Evolutionary conservation across 1,140 invertebrate species (phyloP), one percentile per base, ranked within the genome.

Genomic region (Stenopsyche tienmushanensis): DNA sequence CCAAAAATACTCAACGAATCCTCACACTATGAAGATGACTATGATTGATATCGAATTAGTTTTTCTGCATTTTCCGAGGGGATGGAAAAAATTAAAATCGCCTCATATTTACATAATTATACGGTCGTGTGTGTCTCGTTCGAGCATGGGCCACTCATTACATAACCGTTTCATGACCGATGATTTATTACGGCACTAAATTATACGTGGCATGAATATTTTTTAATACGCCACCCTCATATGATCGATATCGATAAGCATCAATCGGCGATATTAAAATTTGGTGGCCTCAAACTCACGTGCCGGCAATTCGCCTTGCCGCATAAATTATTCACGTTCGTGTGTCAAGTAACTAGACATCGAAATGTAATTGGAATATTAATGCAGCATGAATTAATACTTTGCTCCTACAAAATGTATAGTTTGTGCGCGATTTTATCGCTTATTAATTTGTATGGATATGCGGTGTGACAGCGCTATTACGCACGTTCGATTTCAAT

Each of bases 321-420:
- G 25, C 26, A 44, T 62, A 62, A 62, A 62, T 62, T 47, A 62
- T 29, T 62, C 29, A 62, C 23, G n/a, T 58, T 20, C 7, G 18
- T 52, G 49, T 25, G 18, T 52, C 18, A 25, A 20, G 25, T 9
- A 20, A 10, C 49, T 7, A 20, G 29, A 18, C 44, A 62, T 62
- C 41, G 17, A 47, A 26, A 25, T 34, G 52, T 34, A 55, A 55
- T 55, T 25, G 52, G 52, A 55, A 55, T 55, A 55, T 55, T 55
- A 55, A 55, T 55, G 52, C 52, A 10, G 20, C 25, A 29, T 13
- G 29, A 34, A 34, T 34, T 34, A 13, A 34, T 34, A 34, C 29
- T 34, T 34, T 34, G 29, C 29, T n/a, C n/a, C n/a, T n/a, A n/a
- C n/a, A n/a, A n/a, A n/a, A n/a, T n/a, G n/a, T n/a, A n/a, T n/a